A percentile compares a stretch with the other conserved stretches of the same genome.
Conservation (phyloP, 1,140 invertebrate genomes). For the Hylyphantes graminicola region DNA sequence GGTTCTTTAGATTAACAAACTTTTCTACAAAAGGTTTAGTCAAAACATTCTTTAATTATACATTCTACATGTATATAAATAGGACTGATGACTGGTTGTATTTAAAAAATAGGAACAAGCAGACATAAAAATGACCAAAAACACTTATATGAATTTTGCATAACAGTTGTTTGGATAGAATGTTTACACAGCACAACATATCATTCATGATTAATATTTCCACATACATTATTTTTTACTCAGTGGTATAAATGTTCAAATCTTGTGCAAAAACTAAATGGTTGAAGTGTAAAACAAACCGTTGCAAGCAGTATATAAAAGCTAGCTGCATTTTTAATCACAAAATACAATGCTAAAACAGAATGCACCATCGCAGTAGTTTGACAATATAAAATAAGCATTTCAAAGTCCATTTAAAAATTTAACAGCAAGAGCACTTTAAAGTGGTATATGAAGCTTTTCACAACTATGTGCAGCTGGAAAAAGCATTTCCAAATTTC, state of each 20-base stretch:
- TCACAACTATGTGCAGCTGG: conserved; percentile 10
- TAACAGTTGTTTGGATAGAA: too few relatives aligned
- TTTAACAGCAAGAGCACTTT: conserved; percentile 55
- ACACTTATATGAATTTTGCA: too few relatives aligned
- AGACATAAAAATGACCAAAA: too few relatives aligned
- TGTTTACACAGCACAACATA: too few relatives aligned
- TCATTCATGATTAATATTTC: too few relatives aligned
- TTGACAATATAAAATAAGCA: not conserved
- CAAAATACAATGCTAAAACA: conserved; percentile 13
- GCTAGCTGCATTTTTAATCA: not conserved
- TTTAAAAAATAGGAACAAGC: too few relatives aligned
- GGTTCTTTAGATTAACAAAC: too few relatives aligned
- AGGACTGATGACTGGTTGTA: too few relatives aligned
- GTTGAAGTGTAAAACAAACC: not conserved
- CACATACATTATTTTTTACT: too few relatives aligned
- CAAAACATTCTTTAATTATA: too few relatives aligned
- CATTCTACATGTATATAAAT: too few relatives aligned
- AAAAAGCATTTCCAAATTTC: conserved; percentile 40
- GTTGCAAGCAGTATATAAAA: conserved; percentile 2
- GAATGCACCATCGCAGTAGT: conserved; percentile 20
- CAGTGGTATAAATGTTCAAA: conserved; percentile 5
- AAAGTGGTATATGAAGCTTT: conserved; percentile 43
- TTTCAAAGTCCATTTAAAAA: conserved; percentile 17
- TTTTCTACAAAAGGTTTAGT: too few relatives aligned
- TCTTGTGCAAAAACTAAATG: conserved; percentile 31